Base-by-base conservation (phyloP, 2,113 vertebrate genomes). In the Cacatua alba region DNA sequence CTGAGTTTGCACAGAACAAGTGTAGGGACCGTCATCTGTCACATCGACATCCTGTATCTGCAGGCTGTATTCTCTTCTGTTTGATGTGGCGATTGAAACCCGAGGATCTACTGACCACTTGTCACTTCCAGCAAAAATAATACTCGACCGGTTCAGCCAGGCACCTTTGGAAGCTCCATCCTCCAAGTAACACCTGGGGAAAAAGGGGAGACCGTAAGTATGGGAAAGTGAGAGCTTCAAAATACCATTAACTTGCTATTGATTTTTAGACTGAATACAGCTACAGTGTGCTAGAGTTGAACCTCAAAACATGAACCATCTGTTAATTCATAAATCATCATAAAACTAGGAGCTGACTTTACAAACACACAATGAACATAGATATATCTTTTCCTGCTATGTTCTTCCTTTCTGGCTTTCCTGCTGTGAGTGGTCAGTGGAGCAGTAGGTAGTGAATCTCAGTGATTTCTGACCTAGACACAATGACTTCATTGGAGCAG, bases 31-130 rank as follows among this genome's bases (percentile, higher is more conserved):
- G 1, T 99, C 99, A 2, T 99, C 99, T 4, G 98, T 99, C 90
- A 99, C 98, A n/a, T 99, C 99, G 82, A 99, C 99, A 52, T 99
- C 99, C 97, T 99, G 99, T 97, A 99, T 99, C 98, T 99, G 99
- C 95, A 99, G 99, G 97, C 99, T 99, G 97, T 99, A 99, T 78
- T 99, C 99, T 29, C 99, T 98, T 92, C 98, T 98, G 87, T 99
- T 99, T 44, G 98, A 96, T 35, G 98, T 99, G 29, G 99, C 98
- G 43, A 99, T 99, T 63, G 99, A 99, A 52, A 99, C 99, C 2
- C 99, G 99, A 17, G 99, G 99, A 49, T 99, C 99, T 95, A 99
- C 99, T 0, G 99, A 99, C 99, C 99, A 99, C 97, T 99, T 99
- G 97, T 99, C 99, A 3, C 98, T 98, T 85, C 99, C 99, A 49